Evolutionary conservation across 2,888 invertebrate species (phyloP).

Genomic region (Glyphotaelius pellucidus): DNA sequence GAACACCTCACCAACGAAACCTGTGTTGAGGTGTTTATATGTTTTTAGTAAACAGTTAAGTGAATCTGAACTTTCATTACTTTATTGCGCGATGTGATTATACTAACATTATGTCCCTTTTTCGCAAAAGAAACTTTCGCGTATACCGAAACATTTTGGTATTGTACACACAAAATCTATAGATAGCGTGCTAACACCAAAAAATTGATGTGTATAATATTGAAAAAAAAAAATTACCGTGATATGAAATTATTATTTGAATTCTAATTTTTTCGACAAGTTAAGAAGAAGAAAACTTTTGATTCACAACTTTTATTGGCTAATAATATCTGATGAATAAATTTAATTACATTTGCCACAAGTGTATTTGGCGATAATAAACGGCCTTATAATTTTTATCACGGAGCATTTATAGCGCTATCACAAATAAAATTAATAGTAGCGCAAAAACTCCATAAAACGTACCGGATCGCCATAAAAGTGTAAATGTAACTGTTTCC

Average conservation of each 20-base stretch:
- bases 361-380: neutral
- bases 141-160: too few species aligned
- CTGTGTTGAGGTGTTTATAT: too few species aligned
- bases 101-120: neutral
- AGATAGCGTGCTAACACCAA: neutral
- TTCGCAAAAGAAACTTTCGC: neutral
- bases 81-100: neutral
- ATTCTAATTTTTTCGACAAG: too few species aligned
- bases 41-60: too few species aligned
- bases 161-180: too few species aligned
- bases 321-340: neutral
- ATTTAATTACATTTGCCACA: neutral
- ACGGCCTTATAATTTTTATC: neutral
- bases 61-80: neutral
- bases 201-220: neutral
- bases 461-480: neutral
- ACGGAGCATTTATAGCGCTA: neutral
- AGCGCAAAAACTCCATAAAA: constrained; percentile 17
- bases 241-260: neutral
- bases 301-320: too few species aligned
- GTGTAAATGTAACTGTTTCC: constrained; percentile 23
- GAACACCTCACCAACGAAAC: too few species aligned
- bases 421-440: constrained; percentile 2
- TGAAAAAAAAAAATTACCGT: too few species aligned
- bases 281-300: too few species aligned